Evolutionary conservation across 37 sponge, comb jelly and placozoan species (phyloP), one percentile per base, ranked within the genome.

Genomic region (Ianthella basta): DNA sequence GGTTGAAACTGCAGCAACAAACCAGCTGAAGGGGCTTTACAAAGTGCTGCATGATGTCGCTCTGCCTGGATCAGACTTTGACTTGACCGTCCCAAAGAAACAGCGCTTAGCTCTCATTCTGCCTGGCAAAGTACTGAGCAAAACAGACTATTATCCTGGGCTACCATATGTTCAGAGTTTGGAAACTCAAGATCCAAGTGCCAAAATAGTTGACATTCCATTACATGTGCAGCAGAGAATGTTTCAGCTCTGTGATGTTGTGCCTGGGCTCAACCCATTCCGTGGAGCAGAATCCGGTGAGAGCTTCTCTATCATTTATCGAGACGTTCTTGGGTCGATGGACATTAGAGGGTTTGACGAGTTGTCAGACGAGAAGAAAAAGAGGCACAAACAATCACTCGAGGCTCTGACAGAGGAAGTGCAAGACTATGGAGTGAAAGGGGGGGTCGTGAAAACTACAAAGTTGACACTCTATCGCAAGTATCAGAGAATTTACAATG

Each of bases 121-220:
- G n/a, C 90, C 90, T 35, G 90, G 90, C 14, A 90, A 90, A 55
- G 86, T 90, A 21, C 87, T 85, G 20, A 85, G 68, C 77, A 86
- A 82, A 56, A 82, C 50, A 82, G 90, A 90, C 70, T 90, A 90
- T 55, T 90, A 74, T 77, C 90, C 90, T 36, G 90, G 90, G 16
- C 36, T 57, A 0, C 83, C 82, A 18, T 90, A 90, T 66, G 59
- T 77, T 15, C 57, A 41, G 4, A 54, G 66, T 23, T 30, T 84
- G 41, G 70, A 80, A 80, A 65, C 21, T 10, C 67, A 35, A 2
- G 82, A 82, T 39, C 73, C 72, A n/a, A 36, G 60, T 19, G 68
- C 80, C 0, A 57, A 34, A 35, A 53, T 82, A 25, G 66, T 82
- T 0, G 55, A n/a, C 60, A 87, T 87, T 64, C 90, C 90, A 25